Conservation (phyloP, 2,113 vertebrate genomes). For the Turdus rufiventris region DNA sequence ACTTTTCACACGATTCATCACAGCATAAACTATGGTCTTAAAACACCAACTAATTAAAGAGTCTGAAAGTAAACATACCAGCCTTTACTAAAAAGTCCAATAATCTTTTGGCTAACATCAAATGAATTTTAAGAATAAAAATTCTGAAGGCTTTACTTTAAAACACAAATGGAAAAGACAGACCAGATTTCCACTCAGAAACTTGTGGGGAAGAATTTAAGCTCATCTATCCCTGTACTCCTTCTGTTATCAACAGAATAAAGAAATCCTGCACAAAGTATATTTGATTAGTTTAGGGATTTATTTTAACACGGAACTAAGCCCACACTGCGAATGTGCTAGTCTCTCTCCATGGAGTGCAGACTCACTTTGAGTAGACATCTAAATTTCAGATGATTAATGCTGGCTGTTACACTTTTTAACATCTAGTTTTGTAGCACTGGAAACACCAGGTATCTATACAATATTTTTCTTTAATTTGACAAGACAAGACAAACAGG, state of each 20-base stretch:
- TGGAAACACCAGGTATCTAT: not conserved
- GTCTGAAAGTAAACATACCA: not conserved
- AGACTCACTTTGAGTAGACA: not conserved
- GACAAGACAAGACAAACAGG: not conserved
- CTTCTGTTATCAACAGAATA: not conserved
- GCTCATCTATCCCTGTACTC: not conserved
- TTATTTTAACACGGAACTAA: not conserved
- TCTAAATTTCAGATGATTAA: not conserved
- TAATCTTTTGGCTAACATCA: not conserved
- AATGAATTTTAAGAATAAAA: not conserved
- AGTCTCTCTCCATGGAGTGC: not conserved
- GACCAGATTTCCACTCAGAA: not conserved
- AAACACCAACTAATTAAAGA: constrained; percentile 13
- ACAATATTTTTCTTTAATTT: not conserved
- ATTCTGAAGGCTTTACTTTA: not conserved
- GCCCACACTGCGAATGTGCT: not conserved
- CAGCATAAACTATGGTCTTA: not conserved
- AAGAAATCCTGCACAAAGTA: not conserved
- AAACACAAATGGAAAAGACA: not conserved
- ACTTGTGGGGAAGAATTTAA: not conserved
- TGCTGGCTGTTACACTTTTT: not conserved
- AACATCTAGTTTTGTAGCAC: not conserved
- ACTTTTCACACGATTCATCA: not conserved
- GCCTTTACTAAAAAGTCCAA: not conserved
- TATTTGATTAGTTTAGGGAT: not conserved